Percentiles rank a stretch among this genome's conserved stretches.
Conservation (phyloP, 2,113 vertebrate species). For the Chaetops frenatus region DNA sequence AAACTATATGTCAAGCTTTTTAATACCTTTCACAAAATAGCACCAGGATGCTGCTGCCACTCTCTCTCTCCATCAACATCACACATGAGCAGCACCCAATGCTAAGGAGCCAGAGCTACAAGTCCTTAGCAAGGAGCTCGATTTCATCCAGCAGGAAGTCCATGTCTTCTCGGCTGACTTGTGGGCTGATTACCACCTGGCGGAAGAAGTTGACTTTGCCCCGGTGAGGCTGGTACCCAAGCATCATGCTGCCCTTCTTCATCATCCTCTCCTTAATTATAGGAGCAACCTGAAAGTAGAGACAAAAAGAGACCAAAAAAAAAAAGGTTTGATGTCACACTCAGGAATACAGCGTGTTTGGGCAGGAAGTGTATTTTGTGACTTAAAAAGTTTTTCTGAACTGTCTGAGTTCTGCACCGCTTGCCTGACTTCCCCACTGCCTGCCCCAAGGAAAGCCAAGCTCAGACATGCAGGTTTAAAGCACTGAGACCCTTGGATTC, state of each 20-base stretch:
- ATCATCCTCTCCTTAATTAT: conserved; percentile 83
- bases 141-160: conserved; percentile 85
- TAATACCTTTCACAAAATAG: neutral
- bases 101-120: conserved; percentile 64
- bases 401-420: neutral
- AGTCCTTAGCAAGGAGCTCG: conserved; percentile 75
- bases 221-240: conserved; percentile 79
- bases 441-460: neutral
- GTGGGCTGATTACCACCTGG: conserved; percentile 81
- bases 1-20: neutral
- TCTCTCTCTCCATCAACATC: neutral
- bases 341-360: neutral
- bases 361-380: neutral
- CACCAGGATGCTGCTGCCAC: neutral
- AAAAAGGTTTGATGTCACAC: neutral
- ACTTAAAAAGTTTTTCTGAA: neutral
- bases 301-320: neutral
- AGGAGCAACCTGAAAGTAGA: conserved; percentile 76
- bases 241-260: conserved; percentile 83
- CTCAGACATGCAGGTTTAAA: neutral
- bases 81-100: neutral
- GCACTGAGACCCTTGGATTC: neutral
- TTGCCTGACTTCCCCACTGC: neutral
- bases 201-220: conserved; percentile 85
- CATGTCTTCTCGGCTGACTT: conserved; percentile 78